Conservation (phyloP, 2,797 vertebrate genomes). For the Steatocranus sp. region DNA sequence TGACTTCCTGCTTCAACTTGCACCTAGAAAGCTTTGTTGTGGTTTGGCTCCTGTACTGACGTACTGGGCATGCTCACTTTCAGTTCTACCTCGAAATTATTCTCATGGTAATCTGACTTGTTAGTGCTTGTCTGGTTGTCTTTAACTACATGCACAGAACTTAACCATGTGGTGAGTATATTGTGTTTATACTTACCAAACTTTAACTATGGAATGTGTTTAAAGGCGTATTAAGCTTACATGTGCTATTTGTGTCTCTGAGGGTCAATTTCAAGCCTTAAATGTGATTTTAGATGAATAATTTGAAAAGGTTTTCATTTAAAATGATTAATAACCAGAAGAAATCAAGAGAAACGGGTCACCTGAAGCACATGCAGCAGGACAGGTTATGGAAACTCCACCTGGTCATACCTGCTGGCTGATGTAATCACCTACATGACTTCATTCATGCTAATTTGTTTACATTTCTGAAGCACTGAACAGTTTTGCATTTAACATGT, state of each 20-base stretch:
- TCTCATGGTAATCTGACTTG: accelerated
- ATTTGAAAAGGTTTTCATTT: not conserved
- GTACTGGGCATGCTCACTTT: not conserved
- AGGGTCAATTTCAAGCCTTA: not conserved
- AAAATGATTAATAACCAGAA: not conserved
- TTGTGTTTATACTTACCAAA: not conserved
- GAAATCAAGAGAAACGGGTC: accelerated
- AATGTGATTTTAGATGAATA: not conserved
- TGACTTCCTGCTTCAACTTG: not conserved
- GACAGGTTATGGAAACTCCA: accelerated
- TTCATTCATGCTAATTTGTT: not conserved
- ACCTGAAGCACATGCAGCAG: not conserved
- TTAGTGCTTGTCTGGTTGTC: not conserved
- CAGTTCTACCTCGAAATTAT: not conserved
- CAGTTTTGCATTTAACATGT: not conserved
- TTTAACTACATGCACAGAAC: not conserved
- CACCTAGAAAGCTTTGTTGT: not conserved
- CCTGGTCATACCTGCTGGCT: not conserved
- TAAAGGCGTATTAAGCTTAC: not conserved
- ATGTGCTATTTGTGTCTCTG: not conserved
- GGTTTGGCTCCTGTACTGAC: not conserved
- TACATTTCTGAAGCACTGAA: not conserved
- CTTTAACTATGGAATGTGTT: not conserved
- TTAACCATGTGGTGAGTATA: not conserved
- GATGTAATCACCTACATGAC: not conserved